Evolutionary conservation across 2,113 vertebrate genomes (phyloP).

Genomic region (Tretioscincus oriximinensis): DNA sequence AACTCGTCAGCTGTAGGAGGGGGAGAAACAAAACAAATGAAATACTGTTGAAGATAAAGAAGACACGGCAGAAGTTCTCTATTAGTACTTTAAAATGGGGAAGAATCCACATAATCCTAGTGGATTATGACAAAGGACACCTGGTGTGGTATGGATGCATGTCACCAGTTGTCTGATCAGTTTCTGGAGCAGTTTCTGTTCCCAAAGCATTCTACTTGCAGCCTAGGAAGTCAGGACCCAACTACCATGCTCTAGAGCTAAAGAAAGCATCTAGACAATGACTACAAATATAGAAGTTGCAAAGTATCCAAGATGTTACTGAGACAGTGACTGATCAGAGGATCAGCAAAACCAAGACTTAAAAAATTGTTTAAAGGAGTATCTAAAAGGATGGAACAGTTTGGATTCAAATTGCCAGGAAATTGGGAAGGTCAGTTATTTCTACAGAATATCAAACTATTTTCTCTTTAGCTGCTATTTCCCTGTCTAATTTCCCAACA

Average conservation of each 20-base stretch:
- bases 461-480: too few relatives aligned
- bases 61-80: background rate
- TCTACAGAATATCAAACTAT: background rate
- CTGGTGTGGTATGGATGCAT: too few relatives aligned
- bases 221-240: too few relatives aligned
- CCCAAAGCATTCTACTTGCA: too few relatives aligned
- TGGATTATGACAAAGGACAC: too few relatives aligned
- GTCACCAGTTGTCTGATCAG: too few relatives aligned
- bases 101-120: too few relatives aligned
- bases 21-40: slow-evolving; percentile 21
- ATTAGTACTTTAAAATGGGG: background rate
- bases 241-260: too few relatives aligned
- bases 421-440: background rate
- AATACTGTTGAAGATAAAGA: background rate
- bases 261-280: too few relatives aligned
- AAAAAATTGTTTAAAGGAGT: background rate
- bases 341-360: background rate
- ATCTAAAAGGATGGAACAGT: background rate
- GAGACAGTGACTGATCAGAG: background rate
- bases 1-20: slow-evolving; percentile 38
- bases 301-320: background rate
- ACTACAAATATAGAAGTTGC: too few relatives aligned
- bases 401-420: background rate
- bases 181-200: too few relatives aligned
- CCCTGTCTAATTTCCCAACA: too few relatives aligned